Evolutionary conservation across 2,797 vertebrate species (phyloP), one percentile per base, ranked within the genome.

Genomic region (Lycodopsis pacificus): DNA sequence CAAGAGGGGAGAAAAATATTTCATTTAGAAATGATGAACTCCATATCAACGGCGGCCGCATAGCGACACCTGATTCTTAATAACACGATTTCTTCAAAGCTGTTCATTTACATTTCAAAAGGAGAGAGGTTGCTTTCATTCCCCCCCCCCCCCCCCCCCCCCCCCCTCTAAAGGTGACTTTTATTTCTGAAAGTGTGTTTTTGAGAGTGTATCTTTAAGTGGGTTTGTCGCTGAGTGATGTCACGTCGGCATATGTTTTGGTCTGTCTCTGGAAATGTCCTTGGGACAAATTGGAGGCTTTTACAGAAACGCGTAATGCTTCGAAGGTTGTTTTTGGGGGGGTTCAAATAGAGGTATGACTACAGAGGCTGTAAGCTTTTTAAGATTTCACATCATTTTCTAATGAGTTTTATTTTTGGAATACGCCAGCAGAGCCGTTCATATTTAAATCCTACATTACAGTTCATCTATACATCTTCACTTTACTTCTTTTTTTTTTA

Each of bases 51-150:
- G 32, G 89, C 86, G 89, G 87, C 72, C 81, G 93, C 90, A 91
- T 89, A 92, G 93, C 95, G 89, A 94, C 90, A 94, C 87, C 95
- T 91, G 90, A 94, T 96, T 96, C 95, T 95, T 96, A 97, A 97
- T 96, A 95, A 96, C 95, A 94, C 93, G 95, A 95, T 95, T 94
- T 95, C 95, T 96, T 97, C 94, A 96, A 96, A 97, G 93, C 91
- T 90, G 92, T 79, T 86, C 95, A 97, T 96, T 95, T 96, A 93
- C 95, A 96, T 96, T 96, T 96, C 95, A 97, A 97, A 97, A 96
- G 96, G 93, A 95, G 96, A 95, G 90, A 95, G 96, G 95, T 95
- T 96, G 94, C 80, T 77, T 95, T 96, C 93, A 93, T 95, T 96
- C 95, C 86, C 92, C 95, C 95, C 75, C 3, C 77, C 53, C 25